Evolutionary conservation across 1,140 invertebrate species (phyloP), one percentile per base, ranked within the genome.

Genomic region (Diachasma alloeum): DNA sequence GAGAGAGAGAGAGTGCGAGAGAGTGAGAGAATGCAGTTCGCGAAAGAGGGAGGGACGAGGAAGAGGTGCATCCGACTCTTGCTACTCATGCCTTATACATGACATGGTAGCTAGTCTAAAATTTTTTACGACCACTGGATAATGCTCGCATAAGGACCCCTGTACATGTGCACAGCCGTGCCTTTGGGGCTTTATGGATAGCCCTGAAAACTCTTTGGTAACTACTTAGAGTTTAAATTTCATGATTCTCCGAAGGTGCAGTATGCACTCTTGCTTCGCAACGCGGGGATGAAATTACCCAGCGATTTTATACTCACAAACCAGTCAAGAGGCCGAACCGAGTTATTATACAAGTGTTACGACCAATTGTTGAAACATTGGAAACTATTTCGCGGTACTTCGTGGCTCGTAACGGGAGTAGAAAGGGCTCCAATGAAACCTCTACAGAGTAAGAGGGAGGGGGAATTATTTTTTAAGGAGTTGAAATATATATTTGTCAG

Each of bases 51-150:
- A 6, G 4, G 46, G 11, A 22, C 4, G 9, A 59, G 6, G 59
- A 26, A 26, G 59, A 63, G 59, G 9, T 63, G 8, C 19, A 63
- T 63, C 66, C 24, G n/a, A 42, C 63, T 48, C 22, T 74, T 5
- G 19, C 15, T n/a, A 39, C 48, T 76, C 53, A 76, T 76, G 75
- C 75, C 17, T 76, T 76, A 76, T 44, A 76, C 75, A 76, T 76
- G 69, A 72, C 48, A 63, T 76, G 69, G 73, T 71, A 76, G 74
- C 31, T 71, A 42, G 69, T 63, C 53, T 67, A 72, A 39, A 39
- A 76, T 56, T 76, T 76, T 76, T 72, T n/a, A 76, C 63, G 39
- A 69, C 53, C 48, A 36, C 67, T 24, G 74, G 68, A 76, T 76
- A 76, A 76, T 70, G 56, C 68, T 36, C 67, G 48, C 63, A 75